Evolutionary conservation across 2,888 invertebrate genomes (phyloP).

Genomic region (Stenolophus ochropezus): DNA sequence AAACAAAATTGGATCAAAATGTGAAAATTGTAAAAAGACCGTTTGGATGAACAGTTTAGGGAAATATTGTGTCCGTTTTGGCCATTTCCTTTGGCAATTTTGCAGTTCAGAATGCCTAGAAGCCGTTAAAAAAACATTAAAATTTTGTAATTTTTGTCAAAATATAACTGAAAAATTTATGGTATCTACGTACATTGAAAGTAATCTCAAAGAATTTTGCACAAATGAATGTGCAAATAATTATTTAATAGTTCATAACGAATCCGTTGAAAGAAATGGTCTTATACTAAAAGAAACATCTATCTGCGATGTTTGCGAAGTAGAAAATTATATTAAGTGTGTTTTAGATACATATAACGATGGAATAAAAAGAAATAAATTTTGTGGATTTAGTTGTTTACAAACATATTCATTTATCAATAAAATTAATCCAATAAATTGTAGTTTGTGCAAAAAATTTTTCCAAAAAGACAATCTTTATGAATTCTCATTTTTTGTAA

Average conservation of each 20-base stretch:
- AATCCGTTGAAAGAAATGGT: neutral
- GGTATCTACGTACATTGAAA: neutral
- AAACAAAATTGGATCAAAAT: constrained; percentile 80
- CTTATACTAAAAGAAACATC: neutral
- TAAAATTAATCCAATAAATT: constrained; percentile 85
- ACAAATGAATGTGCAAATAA: neutral
- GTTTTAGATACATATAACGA: constrained; percentile 80
- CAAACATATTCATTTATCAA: constrained; percentile 92
- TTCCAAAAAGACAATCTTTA: constrained; percentile 82
- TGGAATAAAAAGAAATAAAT: constrained; percentile 78
- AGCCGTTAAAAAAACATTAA: constrained; percentile 87
- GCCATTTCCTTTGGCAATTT: constrained; percentile 89
- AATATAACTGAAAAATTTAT: constrained; percentile 78
- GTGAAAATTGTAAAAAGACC: constrained; percentile 83
- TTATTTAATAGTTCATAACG: neutral
- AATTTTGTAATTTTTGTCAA: constrained; percentile 91
- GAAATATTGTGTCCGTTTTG: constrained; percentile 90
- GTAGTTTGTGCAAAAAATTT: constrained; percentile 87
- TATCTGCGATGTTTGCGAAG: neutral
- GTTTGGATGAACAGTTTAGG: constrained; percentile 81
- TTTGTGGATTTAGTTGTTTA: constrained; percentile 91
- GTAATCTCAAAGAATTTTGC: neutral
- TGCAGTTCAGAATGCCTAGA: constrained; percentile 87
- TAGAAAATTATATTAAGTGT: constrained; percentile 67
- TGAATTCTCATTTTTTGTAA: constrained; percentile 80